Percentiles rank a stretch among this genome's conserved stretches.
These are phyloP conservation scores for Busseola fusca DNA, from an alignment of 2,888 invertebrate genomes.

Conservation along the genomic window DNA sequence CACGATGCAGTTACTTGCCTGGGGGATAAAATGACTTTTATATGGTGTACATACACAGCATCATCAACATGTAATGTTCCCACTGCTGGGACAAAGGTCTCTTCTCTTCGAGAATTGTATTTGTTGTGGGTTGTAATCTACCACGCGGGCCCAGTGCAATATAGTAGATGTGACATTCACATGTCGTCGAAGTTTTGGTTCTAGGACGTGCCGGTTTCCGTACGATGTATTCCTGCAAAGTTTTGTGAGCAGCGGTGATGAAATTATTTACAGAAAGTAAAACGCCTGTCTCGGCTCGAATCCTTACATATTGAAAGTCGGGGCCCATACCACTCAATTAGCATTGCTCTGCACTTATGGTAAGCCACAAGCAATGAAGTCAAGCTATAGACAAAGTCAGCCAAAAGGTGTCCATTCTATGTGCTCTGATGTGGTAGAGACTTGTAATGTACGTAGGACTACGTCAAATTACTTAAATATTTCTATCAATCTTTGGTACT, in stretches of 20 bases:
- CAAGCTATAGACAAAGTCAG: not conserved
- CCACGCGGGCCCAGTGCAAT: not conserved
- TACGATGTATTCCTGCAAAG: not conserved
- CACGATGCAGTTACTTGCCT: not conserved
- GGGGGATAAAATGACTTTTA: no score
- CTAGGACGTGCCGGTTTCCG: not conserved
- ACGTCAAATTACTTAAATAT: constrained; percentile 18
- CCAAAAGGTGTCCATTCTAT: not conserved
- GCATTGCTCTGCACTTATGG: no score
- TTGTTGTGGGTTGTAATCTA: no score
- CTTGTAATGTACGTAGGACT: not conserved
- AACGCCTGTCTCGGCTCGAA: no score
- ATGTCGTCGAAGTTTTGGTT: not conserved
- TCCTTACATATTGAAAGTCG: no score
- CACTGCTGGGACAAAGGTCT: not conserved
- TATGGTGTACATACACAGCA: not conserved
- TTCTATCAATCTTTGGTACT: constrained; percentile 24
- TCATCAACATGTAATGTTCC: not conserved
- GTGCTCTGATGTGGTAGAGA: not conserved
- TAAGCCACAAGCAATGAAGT: not conserved
- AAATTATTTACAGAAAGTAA: not conserved
- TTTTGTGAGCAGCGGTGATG: not conserved
- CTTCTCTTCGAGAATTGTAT: not conserved
- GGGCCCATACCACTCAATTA: no score
- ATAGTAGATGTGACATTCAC: not conserved